Base-by-base conservation (phyloP, 2,797 vertebrate genomes). In the Pangasius djambal region DNA sequence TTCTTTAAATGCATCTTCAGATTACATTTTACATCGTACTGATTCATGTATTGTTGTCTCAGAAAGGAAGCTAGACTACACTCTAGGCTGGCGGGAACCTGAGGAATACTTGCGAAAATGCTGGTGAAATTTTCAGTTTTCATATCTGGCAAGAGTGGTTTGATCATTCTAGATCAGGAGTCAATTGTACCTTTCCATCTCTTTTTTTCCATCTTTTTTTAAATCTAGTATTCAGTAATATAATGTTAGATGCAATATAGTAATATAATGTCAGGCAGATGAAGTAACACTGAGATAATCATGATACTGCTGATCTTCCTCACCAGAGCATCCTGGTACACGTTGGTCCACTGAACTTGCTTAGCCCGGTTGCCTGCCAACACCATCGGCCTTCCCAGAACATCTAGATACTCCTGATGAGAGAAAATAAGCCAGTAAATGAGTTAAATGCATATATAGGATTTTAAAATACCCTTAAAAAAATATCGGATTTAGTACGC, bases 261-360 rank as follows among this genome's bases (percentile, higher is more conserved):
- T 37, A 37, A 37, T 37, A 37, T 37, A 37, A 3, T 3, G 37
- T 61, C 55, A 4, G 7, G 69, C 52, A 65, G 67, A 34, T 65
- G 16, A 12, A 79, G 31, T 52, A 65, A 74, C 57, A 52, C 0
- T 63, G 86, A 82, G 44, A 37, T 75, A 7, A 69, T 65, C 25
- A 48, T 61, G 55, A 87, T 67, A 59, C n/a, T n/a, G 50, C 9
- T 61, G 13, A 74, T 89, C 48, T 74, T 85, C 31, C 95, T 97
- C 92, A 99, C 98, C 97, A 99, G 95, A 8, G 98, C 98, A 78
- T 99, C 99, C 94, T 99, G 98, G 93, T 99, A 99, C 88, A 99
- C 98, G 0, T 99, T 99, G 40, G 99, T 99, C 99, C 99, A 99
- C 90, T 97, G 98, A 92, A 99, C 98, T 93, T 99, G 97, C 93